Conservation (phyloP, 2,113 vertebrate species). For the Chitala chitala region DNA sequence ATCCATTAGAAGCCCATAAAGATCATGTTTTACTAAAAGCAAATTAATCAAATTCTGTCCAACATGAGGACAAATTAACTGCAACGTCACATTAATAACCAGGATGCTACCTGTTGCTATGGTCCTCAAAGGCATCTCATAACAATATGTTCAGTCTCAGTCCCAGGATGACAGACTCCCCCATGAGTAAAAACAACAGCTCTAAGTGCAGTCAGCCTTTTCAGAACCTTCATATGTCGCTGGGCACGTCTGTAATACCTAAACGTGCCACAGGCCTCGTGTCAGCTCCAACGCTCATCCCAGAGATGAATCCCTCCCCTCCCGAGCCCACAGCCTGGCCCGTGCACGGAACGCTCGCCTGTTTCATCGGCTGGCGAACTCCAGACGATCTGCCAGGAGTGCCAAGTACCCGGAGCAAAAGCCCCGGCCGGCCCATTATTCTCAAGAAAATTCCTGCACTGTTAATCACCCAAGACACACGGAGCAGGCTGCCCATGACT, state of each 20-base stretch:
- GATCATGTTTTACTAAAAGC: conserved; percentile 22
- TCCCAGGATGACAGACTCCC: too few species aligned
- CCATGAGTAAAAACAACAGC: too few species aligned
- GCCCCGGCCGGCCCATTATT: not conserved
- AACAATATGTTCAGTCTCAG: too few species aligned
- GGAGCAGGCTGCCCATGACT: not conserved
- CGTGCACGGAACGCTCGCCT: not conserved
- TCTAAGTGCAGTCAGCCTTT: too few species aligned
- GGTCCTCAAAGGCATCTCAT: not conserved
- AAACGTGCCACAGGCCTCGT: too few species aligned
- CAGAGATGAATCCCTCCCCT: too few species aligned
- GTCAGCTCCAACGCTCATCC: too few species aligned
- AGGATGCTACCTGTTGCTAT: not conserved
- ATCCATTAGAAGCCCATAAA: conserved; percentile 10
- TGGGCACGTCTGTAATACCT: too few species aligned
- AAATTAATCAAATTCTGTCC: not conserved
- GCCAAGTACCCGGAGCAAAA: not conserved
- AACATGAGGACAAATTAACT: not conserved
- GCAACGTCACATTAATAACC: not conserved
- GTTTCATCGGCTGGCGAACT: not conserved
- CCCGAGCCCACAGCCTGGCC: not conserved
- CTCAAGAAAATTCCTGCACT: conserved; percentile 1
- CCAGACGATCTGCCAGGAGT: not conserved
- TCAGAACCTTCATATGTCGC: too few species aligned
- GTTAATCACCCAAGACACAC: conserved; percentile 7